phyloP scores from a whole-genome alignment of 1,140 invertebrate species.

The Drosophila varians region DNA sequence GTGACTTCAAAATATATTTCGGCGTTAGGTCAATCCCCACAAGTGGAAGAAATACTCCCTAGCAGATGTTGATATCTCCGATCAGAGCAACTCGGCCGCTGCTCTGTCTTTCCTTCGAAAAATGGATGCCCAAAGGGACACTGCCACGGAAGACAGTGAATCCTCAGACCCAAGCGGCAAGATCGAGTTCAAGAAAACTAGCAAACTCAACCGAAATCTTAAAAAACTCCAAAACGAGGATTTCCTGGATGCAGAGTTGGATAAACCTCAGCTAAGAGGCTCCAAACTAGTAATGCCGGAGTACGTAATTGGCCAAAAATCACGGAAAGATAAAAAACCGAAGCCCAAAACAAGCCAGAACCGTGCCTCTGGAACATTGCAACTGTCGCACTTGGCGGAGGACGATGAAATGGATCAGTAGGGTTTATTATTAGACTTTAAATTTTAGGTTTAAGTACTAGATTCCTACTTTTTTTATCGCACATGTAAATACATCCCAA shows the following conservation, averaged over 20 bases:
- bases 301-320: conserved; percentile 90
- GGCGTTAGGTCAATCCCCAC: conserved; percentile 86
- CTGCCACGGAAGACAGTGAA: conserved; percentile 44
- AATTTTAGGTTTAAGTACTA: background rate
- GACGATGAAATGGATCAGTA: conserved; percentile 83
- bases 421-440: conserved; percentile 5
- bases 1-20: background rate
- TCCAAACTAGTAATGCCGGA: conserved; percentile 91
- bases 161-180: conserved; percentile 65
- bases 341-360: conserved; percentile 61
- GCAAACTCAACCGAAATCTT: conserved; percentile 64
- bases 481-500: background rate
- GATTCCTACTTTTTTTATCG: background rate
- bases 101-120: conserved; percentile 89
- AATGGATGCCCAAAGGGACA: conserved; percentile 85
- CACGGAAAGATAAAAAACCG: conserved; percentile 73
- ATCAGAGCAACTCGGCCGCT: conserved; percentile 88
- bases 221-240: conserved; percentile 74
- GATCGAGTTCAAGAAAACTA: conserved; percentile 84
- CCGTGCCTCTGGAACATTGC: conserved; percentile 83
- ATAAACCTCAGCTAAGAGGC: conserved; percentile 86
- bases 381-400: conserved; percentile 87
- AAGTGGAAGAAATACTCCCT: conserved; percentile 91
- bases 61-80: conserved; percentile 90
- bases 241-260: conserved; percentile 61